Evolutionary conservation across 2,797 vertebrate genomes (phyloP).

Genomic region (Danio tinwini): DNA sequence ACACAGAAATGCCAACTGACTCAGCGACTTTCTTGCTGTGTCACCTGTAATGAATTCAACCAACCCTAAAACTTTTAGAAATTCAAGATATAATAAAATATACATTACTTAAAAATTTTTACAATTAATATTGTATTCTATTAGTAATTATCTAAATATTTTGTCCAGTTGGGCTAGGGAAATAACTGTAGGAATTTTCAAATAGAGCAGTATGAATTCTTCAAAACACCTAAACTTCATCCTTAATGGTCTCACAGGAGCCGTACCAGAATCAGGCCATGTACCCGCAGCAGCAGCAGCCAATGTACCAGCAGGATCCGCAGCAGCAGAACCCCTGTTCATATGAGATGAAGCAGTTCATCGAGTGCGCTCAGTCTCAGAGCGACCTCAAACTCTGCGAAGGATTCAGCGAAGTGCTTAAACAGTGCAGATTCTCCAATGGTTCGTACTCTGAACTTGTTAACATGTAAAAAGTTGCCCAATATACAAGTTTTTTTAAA

Average conservation of each 20-base stretch:
- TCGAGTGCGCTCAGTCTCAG: conserved; percentile 94
- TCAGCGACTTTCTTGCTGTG: no score
- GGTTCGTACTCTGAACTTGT: conserved; percentile 75
- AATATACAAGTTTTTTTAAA: no score
- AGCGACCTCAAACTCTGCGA: conserved; percentile 91
- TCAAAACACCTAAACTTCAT: no score
- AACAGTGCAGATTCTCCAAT: conserved; percentile 89
- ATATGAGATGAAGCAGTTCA: conserved; percentile 91
- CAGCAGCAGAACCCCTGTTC: conserved; percentile 82
- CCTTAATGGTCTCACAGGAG: conserved; percentile 77
- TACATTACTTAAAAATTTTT: no score
- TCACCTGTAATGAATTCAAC: no score
- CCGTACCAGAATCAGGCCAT: conserved; percentile 52
- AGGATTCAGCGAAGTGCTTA: conserved; percentile 93
- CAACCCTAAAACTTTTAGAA: no score
- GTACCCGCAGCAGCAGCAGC: conserved; percentile 77
- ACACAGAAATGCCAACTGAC: no score
- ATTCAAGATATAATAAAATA: no score
- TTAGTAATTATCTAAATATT: background rate
- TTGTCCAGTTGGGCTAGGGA: background rate
- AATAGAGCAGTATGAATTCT: background rate
- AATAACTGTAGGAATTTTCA: background rate
- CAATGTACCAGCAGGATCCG: conserved; percentile 71
- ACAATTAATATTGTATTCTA: no score
- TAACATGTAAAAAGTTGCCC: no score